Evolutionary conservation across 2,888 invertebrate species (phyloP), one percentile per base, ranked within the genome.

Genomic region (Andrena bucephala): DNA sequence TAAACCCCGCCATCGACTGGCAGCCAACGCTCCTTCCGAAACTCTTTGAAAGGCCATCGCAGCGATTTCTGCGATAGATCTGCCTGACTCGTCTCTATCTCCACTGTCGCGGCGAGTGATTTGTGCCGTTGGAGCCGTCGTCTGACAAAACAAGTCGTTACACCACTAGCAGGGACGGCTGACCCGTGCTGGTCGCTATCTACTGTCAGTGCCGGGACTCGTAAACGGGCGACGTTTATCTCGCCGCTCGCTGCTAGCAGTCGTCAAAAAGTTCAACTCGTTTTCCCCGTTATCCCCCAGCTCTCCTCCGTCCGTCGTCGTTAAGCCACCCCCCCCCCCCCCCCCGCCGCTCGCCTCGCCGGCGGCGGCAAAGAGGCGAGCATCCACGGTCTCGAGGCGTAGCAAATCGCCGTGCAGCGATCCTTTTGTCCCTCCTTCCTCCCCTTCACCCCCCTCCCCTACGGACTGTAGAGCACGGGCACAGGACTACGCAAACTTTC

Each of bases 81-180:
- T 54, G 33, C 16, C 60, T 36, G 48, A 71, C 31, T 66, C 16
- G 24, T 10, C 10, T 24, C 54, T 42, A 13, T 67, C 20, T 27
- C 29, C 68, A 29, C 36, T 60, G 73, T 75, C 73, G 62, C 57
- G 57, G 57, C 50, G 71, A 83, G 76, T 88, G 89, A 88, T 89
- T 88, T 88, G 88, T 87, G 84, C 76, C 79, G 60, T 76, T 68
- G 73, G 83, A 81, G 73, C 70, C 66, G 80, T 69, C 77, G 86
- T 52, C 85, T 87, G 89, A 88, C 85, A 89, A 88, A 87, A 89
- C 88, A 89, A 86, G 86, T 85, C 82, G 89, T 86, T 86, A 84
- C 80, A 33, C 70, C 67, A 54, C 62, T 74, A 42, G 70, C 57
- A 81, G 54, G 81, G 76, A 75, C 81, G 85, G 77, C 85, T 86